phyloP scores from a whole-genome alignment of 1,140 invertebrate genomes.

The Lepidurus apus region DNA sequence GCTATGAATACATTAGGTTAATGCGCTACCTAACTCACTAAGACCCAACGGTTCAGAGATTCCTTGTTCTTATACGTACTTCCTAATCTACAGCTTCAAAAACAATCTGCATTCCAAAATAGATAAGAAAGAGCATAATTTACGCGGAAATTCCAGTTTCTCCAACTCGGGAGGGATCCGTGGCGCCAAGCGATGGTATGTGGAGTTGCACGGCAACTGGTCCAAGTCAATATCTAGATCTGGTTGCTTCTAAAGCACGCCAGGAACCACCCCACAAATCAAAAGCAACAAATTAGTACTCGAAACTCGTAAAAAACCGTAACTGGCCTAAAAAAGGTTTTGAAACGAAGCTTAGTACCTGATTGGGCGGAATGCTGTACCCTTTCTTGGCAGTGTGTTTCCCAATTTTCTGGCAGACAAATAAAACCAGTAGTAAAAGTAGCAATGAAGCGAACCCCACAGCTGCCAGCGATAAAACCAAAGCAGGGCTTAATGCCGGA shows the following conservation, averaged over 20 bases:
- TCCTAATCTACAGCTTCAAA: background rate
- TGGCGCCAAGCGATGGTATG: constrained; percentile 74
- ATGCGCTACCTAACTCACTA: background rate
- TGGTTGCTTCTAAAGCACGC: constrained; percentile 45
- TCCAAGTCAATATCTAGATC: constrained; percentile 76
- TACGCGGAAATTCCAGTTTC: constrained; percentile 83
- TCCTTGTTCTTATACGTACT: background rate
- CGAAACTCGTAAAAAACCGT: background rate
- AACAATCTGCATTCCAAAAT: background rate
- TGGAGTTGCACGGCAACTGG: constrained; percentile 78
- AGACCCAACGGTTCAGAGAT: background rate
- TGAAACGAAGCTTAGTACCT: constrained; percentile 35
- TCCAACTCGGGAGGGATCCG: constrained; percentile 88
- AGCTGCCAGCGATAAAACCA: constrained; percentile 64
- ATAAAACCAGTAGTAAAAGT: constrained; percentile 57
- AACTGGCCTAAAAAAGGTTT: background rate
- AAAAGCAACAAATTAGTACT: background rate
- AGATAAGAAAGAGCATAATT: background rate
- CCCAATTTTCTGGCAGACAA: constrained; percentile 65
- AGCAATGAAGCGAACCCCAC: constrained; percentile 63
- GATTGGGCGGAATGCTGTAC: constrained; percentile 61
- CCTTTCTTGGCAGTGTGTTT: constrained; percentile 53
- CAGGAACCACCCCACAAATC: background rate
- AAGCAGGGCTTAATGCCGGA: constrained; percentile 64
- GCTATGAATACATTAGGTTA: background rate